Base-by-base conservation (phyloP, 1,140 invertebrate genomes). In the Cyclargus thomasi region DNA sequence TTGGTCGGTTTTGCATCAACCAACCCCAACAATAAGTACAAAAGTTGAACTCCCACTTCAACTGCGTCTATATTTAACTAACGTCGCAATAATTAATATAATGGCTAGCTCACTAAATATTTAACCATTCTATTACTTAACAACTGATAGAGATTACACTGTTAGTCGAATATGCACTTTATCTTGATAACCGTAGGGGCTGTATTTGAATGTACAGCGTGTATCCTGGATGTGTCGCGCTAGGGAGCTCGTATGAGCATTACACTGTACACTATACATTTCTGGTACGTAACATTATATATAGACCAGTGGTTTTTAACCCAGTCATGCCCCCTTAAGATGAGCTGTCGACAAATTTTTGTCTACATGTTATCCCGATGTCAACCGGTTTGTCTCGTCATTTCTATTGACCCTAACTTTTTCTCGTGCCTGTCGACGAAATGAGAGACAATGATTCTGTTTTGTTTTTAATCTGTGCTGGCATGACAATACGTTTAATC, bases 81-180 rank as follows among this genome's bases (percentile, higher is more conserved):
- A 47, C 39, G 8, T 3, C n/a, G 53, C 53, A 8, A 17, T 59
- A 59, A 59, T 59, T 59, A 59, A 59, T 20, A 7, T 59, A 59
- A 59, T 59, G 55, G 55, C 55, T 59, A 20, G 55, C 55, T 59
- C 55, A 59, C 55, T 59, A 59, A 59, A 59, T 59, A 59, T 59
- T 59, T 59, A 59, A 59, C 55, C 21, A 20, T 59, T 59, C 55
- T 59, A 59, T 59, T 59, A 59, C 55, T 59, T 59, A 59, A 20
- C 17, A 20, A 21, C 55, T 59, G 55, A 21, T 20, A 59, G 55
- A 59, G 55, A 59, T 59, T 21, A 21, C 55, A 0, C 0, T 11
- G 20, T 21, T 59, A 18, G 18, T 59, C 6, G 2, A 59, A 47
- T 16, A 47, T 47, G 39, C 4, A 47, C 55, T 21, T 7, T 59